Percentiles rank a stretch among this genome's conserved stretches.
phyloP scores from a whole-genome alignment of 2,888 invertebrate species.

The Scaptodrosophila latifasciaeformis region DNA sequence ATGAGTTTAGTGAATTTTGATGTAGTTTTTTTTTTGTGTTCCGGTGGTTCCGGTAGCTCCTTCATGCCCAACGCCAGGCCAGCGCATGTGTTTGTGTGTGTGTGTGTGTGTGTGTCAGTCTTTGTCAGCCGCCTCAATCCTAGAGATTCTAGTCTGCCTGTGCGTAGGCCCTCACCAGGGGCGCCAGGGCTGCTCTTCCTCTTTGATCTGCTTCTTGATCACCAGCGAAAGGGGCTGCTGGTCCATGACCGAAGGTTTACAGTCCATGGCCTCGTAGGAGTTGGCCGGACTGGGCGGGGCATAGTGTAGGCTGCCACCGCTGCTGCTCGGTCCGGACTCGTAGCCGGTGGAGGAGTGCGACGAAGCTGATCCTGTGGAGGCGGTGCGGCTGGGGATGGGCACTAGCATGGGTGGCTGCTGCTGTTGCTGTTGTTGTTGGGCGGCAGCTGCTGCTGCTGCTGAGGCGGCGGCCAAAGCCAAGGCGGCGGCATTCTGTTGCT shows the following conservation, averaged over 20 bases:
- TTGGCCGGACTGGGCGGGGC: conserved; percentile 78
- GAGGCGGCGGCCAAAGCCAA: conserved; percentile 75
- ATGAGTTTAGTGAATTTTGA: conserved; percentile 19
- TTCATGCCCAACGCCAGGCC: conserved; percentile 25
- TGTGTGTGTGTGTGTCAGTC: conserved; percentile 48
- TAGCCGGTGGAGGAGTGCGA: conserved; percentile 77
- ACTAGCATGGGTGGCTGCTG: conserved; percentile 80
- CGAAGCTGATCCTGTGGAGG: conserved; percentile 83
- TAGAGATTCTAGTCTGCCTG: conserved; percentile 17
- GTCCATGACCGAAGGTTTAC: conserved; percentile 76
- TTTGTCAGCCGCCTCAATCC: conserved; percentile 39
- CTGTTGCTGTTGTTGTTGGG: no score
- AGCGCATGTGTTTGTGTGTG: conserved; percentile 34
- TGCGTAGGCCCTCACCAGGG: conserved; percentile 79
- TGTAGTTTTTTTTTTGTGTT: no score
- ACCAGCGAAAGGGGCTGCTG: conserved; percentile 82
- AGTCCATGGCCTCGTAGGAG: conserved; percentile 75
- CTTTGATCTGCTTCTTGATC: conserved; percentile 79
- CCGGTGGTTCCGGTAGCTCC: no score
- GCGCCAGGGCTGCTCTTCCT: conserved; percentile 87
- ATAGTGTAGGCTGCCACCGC: conserved; percentile 72
- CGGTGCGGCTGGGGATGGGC: conserved; percentile 84
- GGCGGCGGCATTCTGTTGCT: conserved; percentile 79
- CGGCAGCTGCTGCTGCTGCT: conserved; percentile 47
- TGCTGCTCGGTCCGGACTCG: conserved; percentile 75